Percentiles rank a stretch among this genome's conserved stretches.
Conservation (phyloP, 2,113 vertebrate species). For the Neodontobutis hainanensis region DNA sequence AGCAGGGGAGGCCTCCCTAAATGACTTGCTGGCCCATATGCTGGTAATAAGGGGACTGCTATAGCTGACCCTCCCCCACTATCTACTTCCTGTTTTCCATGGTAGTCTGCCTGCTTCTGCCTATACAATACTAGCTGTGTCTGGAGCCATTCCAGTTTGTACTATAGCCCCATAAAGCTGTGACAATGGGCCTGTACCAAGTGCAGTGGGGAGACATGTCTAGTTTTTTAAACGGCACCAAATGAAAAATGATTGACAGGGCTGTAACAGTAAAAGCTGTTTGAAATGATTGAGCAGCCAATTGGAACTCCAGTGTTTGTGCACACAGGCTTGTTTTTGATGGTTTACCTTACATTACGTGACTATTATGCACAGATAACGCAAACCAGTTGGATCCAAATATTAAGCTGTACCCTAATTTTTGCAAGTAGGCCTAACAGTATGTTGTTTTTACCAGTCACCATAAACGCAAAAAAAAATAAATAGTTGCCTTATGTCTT, state of each 20-base stretch:
- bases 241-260: constrained; percentile 24
- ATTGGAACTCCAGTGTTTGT: no score
- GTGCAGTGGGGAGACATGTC: neutral
- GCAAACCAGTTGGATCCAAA: no score
- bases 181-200: constrained; percentile 12
- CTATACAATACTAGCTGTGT: constrained; percentile 71
- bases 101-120: constrained; percentile 61
- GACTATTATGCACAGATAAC: neutral
- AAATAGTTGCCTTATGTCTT: neutral
- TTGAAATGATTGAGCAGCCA: neutral
- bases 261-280: constrained; percentile 4
- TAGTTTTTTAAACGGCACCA: constrained; percentile 6
- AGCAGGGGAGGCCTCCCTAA: constrained; percentile 31
- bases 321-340: no score
- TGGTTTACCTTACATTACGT: neutral
- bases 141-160: constrained; percentile 64
- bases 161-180: constrained; percentile 43
- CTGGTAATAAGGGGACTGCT: constrained; percentile 26
- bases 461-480: neutral
- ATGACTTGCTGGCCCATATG: constrained; percentile 30
- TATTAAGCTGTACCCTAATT: no score
- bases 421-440: no score
- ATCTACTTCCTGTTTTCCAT: constrained; percentile 71
- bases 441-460: no score
- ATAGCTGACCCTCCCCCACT: constrained; percentile 58